Base-by-base conservation (phyloP, 2,888 invertebrate species). In the Patella ulyssiponensis region DNA sequence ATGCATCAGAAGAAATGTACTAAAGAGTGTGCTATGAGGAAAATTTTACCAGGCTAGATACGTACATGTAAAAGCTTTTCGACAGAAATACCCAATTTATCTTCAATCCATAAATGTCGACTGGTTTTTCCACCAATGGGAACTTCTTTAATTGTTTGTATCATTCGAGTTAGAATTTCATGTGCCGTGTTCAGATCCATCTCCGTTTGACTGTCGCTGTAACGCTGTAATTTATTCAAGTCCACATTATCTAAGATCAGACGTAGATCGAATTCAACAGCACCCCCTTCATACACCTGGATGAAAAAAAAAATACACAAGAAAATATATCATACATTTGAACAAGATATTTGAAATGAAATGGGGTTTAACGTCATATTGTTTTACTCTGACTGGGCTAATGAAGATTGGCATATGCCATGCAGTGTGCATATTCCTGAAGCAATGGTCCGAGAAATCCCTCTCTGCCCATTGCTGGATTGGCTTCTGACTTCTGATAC, bases 101-200 rank as follows among this genome's bases (percentile, higher is more conserved):
- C 69, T 23, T 74, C 74, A 44, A 74, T 69, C 74, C 74, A 74
- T n/a, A 74, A 52, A 7, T 51, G 58, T 23, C 51, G 33, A 20
- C 58, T 44, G 17, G 74, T 44, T 20, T 58, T 58, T 11, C 64
- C 74, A 44, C 51, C 74, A 12, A 20, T 33, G 51, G 58, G 51
- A 44, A 74, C 74, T 69, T 69, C 69, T 12, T 20, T 51, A 17
- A 64, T 51, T 20, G 33, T 44, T 23, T 69, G 17, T 15, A 74
- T 64, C 74, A 74, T 74, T 11, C 64, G 51, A 64, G 64, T 74
- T 4, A 74, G 74, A 15, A 74, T 52, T 52, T 54, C 64, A n/a
- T 74, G 74, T 23, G 69, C 69, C 33, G 51, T 58, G 52, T 64
- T 52, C 5, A 74, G 20, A 51, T 44, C 64, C 12, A 64, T 27